These are phyloP conservation scores for Sabatieria punctata DNA, from an alignment of 2,888 invertebrate species.

Conservation along the genomic window DNA sequence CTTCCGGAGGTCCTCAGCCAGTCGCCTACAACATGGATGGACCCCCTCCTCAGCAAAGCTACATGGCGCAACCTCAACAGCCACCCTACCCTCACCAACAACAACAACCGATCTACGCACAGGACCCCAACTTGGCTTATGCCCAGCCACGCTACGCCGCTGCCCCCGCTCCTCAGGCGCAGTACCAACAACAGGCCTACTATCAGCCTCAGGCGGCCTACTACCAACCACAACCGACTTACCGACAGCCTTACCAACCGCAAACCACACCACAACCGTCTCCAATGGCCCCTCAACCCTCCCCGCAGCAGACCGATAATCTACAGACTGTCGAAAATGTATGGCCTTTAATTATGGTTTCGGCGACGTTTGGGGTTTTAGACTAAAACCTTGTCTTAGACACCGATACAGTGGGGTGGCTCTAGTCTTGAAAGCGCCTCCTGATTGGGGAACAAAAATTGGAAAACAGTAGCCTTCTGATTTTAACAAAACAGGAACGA, in stretches of 20 bases:
- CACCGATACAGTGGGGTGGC: too few relatives aligned
- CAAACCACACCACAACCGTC: neutral
- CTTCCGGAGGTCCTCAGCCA: too few relatives aligned
- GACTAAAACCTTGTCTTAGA: too few relatives aligned
- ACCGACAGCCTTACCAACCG: neutral
- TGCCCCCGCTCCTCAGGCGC: neutral
- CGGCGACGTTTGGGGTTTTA: too few relatives aligned
- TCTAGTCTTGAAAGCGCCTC: too few relatives aligned
- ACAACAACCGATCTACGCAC: neutral
- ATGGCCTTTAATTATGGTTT: too few relatives aligned
- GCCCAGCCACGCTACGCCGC: neutral
- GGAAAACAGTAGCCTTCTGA: too few relatives aligned
- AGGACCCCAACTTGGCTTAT: neutral
- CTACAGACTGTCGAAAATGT: neutral
- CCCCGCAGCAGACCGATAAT: neutral
- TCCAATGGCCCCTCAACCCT: neutral
- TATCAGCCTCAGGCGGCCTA: neutral
- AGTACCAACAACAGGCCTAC: neutral
- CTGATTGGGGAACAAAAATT: too few relatives aligned
- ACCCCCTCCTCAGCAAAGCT: neutral
- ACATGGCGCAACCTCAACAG: neutral
- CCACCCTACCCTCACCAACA: constrained; percentile 12
- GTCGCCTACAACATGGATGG: too few relatives aligned
- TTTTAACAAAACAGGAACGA: too few relatives aligned
- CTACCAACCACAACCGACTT: neutral